Evolutionary conservation across 2,888 invertebrate species (phyloP).

Genomic region (Tenthredo mesomela): DNA sequence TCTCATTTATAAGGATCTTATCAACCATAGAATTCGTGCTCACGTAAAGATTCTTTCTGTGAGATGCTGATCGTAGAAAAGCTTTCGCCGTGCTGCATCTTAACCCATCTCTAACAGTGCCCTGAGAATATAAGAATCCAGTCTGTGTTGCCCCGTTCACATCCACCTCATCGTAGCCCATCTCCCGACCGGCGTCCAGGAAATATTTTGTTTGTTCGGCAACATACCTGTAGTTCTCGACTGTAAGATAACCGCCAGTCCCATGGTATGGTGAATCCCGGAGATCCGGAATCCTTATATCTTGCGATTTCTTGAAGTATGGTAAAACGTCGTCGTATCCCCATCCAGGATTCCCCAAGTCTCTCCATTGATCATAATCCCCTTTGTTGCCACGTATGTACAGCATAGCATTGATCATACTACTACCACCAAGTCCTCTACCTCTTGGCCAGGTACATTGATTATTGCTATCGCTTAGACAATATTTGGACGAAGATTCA

Average conservation of each 20-base stretch:
- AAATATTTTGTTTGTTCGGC: constrained; percentile 86
- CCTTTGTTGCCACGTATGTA: constrained; percentile 90
- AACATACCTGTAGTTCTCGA: constrained; percentile 86
- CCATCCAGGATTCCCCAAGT: constrained; percentile 89
- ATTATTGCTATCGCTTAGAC: constrained; percentile 78
- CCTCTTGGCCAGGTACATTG: constrained; percentile 78
- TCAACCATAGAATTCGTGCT: constrained; percentile 85
- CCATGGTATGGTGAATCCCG: constrained; percentile 84
- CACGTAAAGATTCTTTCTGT: constrained; percentile 87
- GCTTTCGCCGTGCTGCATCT: constrained; percentile 92
- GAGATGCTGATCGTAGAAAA: constrained; percentile 84
- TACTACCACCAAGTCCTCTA: constrained; percentile 84
- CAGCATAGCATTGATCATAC: constrained; percentile 93
- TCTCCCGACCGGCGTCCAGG: constrained; percentile 84
- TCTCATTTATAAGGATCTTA: constrained; percentile 83
- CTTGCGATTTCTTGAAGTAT: constrained; percentile 90
- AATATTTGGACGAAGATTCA: constrained; percentile 85
- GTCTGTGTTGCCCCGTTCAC: constrained; percentile 89
- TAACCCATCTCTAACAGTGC: constrained; percentile 87
- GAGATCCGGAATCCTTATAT: constrained; percentile 84
- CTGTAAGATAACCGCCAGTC: constrained; percentile 85
- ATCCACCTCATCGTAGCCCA: constrained; percentile 86
- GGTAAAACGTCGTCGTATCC: constrained; percentile 86
- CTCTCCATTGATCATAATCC: constrained; percentile 93
- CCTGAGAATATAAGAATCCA: constrained; percentile 89